Evolutionary conservation across 2,888 invertebrate species (phyloP).

Genomic region (Xiphydria camelus): DNA sequence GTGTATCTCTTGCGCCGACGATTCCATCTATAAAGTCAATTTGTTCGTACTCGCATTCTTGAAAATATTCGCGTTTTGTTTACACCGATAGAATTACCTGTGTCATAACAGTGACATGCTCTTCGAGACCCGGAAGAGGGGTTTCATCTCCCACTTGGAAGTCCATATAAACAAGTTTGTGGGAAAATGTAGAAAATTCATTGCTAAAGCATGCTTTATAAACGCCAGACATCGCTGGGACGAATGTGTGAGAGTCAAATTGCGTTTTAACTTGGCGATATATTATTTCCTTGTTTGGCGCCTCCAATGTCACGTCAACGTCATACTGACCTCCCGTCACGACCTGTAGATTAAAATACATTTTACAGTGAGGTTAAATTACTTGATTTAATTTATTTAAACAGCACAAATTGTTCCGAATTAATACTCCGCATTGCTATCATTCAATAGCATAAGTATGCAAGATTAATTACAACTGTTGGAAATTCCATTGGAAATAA

Average conservation of each 20-base stretch:
- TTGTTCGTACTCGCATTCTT: background rate
- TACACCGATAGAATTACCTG: conserved; percentile 64
- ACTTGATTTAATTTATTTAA: background rate
- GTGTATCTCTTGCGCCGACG: conserved; percentile 87
- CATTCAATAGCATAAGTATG: too few species aligned
- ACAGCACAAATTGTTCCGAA: background rate
- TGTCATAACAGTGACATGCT: conserved; percentile 90
- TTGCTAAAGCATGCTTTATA: conserved; percentile 96
- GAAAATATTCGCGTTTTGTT: conserved; percentile 1
- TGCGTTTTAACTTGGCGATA: conserved; percentile 93
- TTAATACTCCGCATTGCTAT: background rate
- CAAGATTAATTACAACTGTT: too few species aligned
- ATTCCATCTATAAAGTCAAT: conserved; percentile 78
- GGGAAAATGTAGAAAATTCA: conserved; percentile 98
- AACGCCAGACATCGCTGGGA: conserved; percentile 72
- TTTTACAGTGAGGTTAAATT: background rate
- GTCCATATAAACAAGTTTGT: conserved; percentile 98
- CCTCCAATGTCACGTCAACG: conserved; percentile 89
- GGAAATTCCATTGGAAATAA: too few species aligned
- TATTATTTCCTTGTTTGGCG: conserved; percentile 84
- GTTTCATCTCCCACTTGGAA: conserved; percentile 93
- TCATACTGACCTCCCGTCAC: conserved; percentile 99
- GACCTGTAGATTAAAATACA: conserved; percentile 68
- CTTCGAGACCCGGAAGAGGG: conserved; percentile 80
- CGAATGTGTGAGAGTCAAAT: conserved; percentile 91